Conservation (phyloP, 2,113 vertebrate genomes). For the Prunella himalayana region DNA sequence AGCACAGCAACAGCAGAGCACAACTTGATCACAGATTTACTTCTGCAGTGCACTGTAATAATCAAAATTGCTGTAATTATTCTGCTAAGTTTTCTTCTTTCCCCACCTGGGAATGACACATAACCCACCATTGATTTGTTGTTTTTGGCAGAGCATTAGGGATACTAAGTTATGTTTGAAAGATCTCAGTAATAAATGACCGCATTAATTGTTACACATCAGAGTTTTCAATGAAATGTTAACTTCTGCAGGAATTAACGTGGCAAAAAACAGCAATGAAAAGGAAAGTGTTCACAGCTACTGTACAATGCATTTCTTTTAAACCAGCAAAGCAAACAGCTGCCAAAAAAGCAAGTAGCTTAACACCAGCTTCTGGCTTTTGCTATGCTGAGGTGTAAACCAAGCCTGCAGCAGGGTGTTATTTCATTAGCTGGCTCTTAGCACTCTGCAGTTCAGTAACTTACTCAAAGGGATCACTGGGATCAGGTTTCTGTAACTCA, state of each 20-base stretch:
- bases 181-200: constrained; percentile 8
- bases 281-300: constrained; percentile 3
- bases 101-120: constrained; percentile 25
- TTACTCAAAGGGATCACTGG: constrained; percentile 96
- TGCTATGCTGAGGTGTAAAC: neutral
- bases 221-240: constrained; percentile 18
- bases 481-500: constrained; percentile 85
- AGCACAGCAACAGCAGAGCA: neutral
- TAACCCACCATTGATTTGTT: neutral
- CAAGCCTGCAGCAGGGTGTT: neutral
- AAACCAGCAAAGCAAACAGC: constrained; percentile 13
- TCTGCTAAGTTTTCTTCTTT: constrained; percentile 27
- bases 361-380: constrained; percentile 1
- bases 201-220: neutral
- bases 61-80: constrained; percentile 38
- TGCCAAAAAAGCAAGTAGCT: constrained; percentile 40
- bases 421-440: neutral
- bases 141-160: constrained; percentile 8
- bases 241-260: constrained; percentile 20
- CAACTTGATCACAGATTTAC: constrained; percentile 13
- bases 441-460: constrained; percentile 24
- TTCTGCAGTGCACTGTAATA: constrained; percentile 22
- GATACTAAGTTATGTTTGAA: constrained; percentile 14
- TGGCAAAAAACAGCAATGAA: constrained; percentile 13
- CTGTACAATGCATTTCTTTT: neutral